These are phyloP conservation scores for Orgyia antiqua DNA, from an alignment of 2,888 invertebrate species.

Conservation along the genomic window DNA sequence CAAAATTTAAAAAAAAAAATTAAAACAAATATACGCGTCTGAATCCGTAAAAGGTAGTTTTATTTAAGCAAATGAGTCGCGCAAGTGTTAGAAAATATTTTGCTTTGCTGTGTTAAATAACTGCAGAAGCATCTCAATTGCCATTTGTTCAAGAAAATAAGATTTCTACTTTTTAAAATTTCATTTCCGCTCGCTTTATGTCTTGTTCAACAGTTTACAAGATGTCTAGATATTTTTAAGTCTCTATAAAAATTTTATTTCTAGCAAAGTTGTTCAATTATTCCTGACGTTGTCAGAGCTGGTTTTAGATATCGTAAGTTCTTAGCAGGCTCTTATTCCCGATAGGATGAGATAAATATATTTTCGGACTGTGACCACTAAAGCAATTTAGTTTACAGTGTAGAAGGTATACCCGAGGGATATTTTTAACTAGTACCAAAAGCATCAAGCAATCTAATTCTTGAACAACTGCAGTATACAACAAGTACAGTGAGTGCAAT, in stretches of 20 bases:
- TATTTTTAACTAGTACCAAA: no score
- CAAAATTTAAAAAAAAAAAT: no score
- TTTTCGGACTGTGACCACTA: not conserved
- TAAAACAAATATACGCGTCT: no score
- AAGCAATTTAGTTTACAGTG: no score
- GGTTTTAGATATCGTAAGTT: not conserved
- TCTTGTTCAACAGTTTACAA: not conserved
- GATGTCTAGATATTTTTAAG: conserved; percentile 1
- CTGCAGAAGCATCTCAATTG: not conserved
- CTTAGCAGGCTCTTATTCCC: not conserved
- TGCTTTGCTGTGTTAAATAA: no score
- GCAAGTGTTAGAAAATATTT: no score
- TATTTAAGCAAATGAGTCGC: no score
- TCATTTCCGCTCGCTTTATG: conserved; percentile 1
- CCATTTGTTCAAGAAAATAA: not conserved
- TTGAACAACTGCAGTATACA: no score
- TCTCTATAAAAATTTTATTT: conserved; percentile 3
- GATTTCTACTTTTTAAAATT: conserved; percentile 1
- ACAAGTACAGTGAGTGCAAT: no score
- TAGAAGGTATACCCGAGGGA: no score
- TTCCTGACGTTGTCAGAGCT: conserved; percentile 12
- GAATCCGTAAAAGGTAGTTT: no score
- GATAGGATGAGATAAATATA: not conserved
- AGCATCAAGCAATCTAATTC: no score
- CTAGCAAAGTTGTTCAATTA: conserved; percentile 4